These are phyloP conservation scores for Nemopilema nomurai DNA, from an alignment of 30 jellyfish, hydroid and myxozoan species.

Conservation along the genomic window DNA sequence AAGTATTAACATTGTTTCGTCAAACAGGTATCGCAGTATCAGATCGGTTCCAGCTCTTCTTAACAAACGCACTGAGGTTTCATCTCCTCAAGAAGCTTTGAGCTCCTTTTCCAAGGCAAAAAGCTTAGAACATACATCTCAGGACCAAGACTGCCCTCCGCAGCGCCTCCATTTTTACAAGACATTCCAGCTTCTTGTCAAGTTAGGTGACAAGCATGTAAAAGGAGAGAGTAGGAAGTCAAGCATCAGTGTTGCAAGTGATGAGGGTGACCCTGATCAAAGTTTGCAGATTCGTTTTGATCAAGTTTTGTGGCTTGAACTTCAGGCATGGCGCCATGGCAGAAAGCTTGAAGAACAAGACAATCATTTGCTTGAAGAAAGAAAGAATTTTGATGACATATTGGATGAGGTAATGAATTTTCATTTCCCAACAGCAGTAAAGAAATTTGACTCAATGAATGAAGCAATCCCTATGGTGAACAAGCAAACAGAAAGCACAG, in stretches of 20 bases:
- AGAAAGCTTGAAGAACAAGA: slow-evolving; percentile 74
- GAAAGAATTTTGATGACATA: slow-evolving; percentile 53
- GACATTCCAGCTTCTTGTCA: slow-evolving; percentile 35
- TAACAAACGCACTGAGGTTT: slow-evolving; percentile 28
- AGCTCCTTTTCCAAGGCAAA: slow-evolving; percentile 16
- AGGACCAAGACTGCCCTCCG: slow-evolving; percentile 45
- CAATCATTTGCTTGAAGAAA: slow-evolving; percentile 50
- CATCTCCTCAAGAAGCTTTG: not conserved
- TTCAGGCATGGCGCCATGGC: slow-evolving; percentile 81
- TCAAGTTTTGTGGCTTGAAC: slow-evolving; percentile 85
- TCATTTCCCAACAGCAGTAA: slow-evolving; percentile 37
- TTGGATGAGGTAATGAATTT: slow-evolving; percentile 60
- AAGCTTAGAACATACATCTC: slow-evolving; percentile 23
- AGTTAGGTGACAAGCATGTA: slow-evolving; percentile 55
- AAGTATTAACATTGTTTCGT: slow-evolving; percentile 24
- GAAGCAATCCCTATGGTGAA: not conserved
- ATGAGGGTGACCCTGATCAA: slow-evolving; percentile 11
- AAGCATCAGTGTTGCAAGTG: not conserved
- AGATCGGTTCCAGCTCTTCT: slow-evolving; percentile 57
- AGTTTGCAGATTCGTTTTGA: slow-evolving; percentile 68
- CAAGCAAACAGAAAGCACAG: not conserved
- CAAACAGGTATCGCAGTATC: slow-evolving; percentile 42
- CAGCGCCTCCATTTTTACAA: slow-evolving; percentile 38
- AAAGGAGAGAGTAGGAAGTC: slow-evolving; percentile 35
- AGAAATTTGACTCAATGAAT: slow-evolving; percentile 3